Evolutionary conservation across 1,140 invertebrate genomes (phyloP), one percentile per base, ranked within the genome.

Genomic region (Olivierus martensii): DNA sequence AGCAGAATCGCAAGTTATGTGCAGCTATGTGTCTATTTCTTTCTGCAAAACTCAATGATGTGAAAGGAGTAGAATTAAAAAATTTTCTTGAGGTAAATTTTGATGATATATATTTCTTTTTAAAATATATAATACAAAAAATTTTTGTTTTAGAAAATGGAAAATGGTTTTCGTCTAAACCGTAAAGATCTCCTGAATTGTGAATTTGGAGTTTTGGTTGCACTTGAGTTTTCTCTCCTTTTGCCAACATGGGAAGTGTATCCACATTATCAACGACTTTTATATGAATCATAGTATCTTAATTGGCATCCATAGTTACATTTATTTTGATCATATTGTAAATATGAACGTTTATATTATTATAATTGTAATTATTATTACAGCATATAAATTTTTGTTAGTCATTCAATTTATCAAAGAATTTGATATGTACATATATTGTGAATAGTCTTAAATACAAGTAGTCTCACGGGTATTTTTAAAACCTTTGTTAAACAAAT

Each of bases 1-100:
- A 97, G 71, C 82, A 85, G 66, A 97, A 96, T 65, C 76, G 92
- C 19, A 96, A 96, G 71, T 72, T 94, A 35, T 94, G 90, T 69
- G 91, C 92, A 43, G 92, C 89, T 46, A 91, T 91, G 21, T 94
- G 91, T 71, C 74, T 98, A 41, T 70, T 97, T 14, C 71, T 98
- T 3, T 88, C 90, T 35, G 90, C 92, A 37, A 98, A 98, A 71
- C 76, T 98, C 53, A 97, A 96, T 68, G 93, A 98, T 66, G 82
- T 93, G 19, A 96, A 95, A 71, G 62, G 62, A 41, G 36, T 36
- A 19, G 61, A 63, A n/a, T 41, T 63, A 11, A 63, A 60, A 42
- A 47, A 47, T 42, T 46, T 63, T 19, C 60, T 63, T 37, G 62
- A 63, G 52, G 61, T 62, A 43, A 48, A 12, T 58, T 14, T 18